A percentile compares a stretch with the other conserved stretches of the same genome.
Conservation (phyloP, 2,888 invertebrate species). For the Nephrotoma flavescens region DNA sequence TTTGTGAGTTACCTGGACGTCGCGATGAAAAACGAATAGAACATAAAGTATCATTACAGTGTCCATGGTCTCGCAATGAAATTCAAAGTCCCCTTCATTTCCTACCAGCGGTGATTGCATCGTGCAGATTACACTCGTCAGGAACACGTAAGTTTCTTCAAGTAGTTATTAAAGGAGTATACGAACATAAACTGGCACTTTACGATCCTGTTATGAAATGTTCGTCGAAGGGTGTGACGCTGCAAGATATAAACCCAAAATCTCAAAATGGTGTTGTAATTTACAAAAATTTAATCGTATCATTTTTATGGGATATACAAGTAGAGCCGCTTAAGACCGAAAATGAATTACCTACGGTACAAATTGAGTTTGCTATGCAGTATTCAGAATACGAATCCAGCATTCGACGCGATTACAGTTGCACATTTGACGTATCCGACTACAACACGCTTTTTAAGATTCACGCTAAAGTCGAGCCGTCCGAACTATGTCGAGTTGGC, state of each 20-base stretch:
- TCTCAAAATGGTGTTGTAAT: constrained; percentile 47
- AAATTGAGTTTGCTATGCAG: constrained; percentile 46
- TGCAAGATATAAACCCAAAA: constrained; percentile 51
- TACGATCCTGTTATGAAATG: constrained; percentile 38
- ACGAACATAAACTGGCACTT: constrained; percentile 34
- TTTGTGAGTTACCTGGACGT: constrained; percentile 60
- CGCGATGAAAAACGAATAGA: constrained; percentile 54
- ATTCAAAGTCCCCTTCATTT: constrained; percentile 64
- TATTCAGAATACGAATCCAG: constrained; percentile 33
- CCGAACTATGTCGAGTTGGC: constrained; percentile 78
- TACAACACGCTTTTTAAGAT: constrained; percentile 77
- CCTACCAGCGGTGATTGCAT: constrained; percentile 65
- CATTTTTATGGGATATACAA: constrained; percentile 71
- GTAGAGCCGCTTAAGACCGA: constrained; percentile 45
- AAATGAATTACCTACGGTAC: constrained; percentile 40
- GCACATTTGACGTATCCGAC: constrained; percentile 65
- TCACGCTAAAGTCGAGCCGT: constrained; percentile 52
- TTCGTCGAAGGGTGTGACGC: constrained; percentile 42
- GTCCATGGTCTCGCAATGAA: constrained; percentile 64
- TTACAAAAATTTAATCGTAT: constrained; percentile 57
- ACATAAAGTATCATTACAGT: constrained; percentile 62
- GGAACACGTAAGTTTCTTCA: constrained; percentile 75
- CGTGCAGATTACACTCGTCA: constrained; percentile 71
- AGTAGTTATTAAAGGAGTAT: constrained; percentile 49
- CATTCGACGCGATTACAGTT: constrained; percentile 37